Percentiles rank a stretch among this genome's conserved stretches.
These are phyloP conservation scores for Holocentrus rufus DNA, from an alignment of 2,797 vertebrate genomes.

Conservation along the genomic window DNA sequence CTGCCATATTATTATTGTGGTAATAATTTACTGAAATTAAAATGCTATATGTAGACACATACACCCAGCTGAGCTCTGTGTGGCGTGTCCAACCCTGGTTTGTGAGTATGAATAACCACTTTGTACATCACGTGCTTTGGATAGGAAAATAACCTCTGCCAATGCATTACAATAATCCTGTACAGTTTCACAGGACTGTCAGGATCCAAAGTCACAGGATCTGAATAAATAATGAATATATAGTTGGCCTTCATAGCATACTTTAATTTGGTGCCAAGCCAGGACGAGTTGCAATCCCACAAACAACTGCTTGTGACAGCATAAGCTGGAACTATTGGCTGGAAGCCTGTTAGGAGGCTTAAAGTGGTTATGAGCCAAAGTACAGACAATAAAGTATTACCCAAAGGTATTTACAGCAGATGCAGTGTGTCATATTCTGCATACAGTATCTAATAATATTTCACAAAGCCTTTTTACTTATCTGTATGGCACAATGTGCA, in stretches of 20 bases:
- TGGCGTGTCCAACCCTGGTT: slow-evolving; percentile 4
- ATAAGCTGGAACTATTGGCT: slow-evolving; percentile 9
- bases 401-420: neutral
- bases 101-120: neutral
- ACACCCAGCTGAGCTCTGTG: neutral
- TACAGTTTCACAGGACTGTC: too few relatives aligned
- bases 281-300: neutral
- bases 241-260: neutral
- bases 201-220: neutral
- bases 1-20: too few relatives aligned
- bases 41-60: too few relatives aligned
- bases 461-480: slow-evolving; percentile 6
- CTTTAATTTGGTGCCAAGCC: slow-evolving; percentile 10
- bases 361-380: neutral
- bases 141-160: too few relatives aligned
- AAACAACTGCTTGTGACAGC: slow-evolving; percentile 18
- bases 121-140: too few relatives aligned
- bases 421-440: neutral
- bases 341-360: neutral
- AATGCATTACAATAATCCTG: too few relatives aligned
- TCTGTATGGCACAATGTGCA: neutral
- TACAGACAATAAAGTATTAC: slow-evolving; percentile 1
- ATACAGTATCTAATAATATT: neutral
- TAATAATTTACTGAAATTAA: too few relatives aligned
- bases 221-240: neutral